phyloP scores from a whole-genome alignment of 2,113 vertebrate species.

The Rana temporaria region DNA sequence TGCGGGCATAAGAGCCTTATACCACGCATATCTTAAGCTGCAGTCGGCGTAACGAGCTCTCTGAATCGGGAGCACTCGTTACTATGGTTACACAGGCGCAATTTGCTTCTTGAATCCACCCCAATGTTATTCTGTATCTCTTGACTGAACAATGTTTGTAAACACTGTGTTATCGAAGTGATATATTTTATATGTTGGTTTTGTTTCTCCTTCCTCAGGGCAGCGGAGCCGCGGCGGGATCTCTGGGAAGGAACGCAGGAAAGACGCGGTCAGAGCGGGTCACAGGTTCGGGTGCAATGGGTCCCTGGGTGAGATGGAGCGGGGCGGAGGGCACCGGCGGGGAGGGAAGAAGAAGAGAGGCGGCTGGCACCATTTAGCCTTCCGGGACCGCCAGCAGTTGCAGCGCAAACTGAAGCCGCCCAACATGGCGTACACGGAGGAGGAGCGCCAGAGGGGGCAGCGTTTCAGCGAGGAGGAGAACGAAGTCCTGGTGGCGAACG shows the following conservation, averaged over 20 bases:
- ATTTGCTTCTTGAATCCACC: no score
- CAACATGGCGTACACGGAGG: not conserved
- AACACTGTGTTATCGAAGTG: no score
- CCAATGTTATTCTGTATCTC: no score
- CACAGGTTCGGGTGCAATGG: not conserved
- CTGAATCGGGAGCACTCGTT: no score
- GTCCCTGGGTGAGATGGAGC: not conserved
- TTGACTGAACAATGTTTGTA: no score
- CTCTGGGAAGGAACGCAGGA: not conserved
- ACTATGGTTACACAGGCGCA: no score
- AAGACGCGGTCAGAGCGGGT: not conserved
- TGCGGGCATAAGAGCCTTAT: no score
- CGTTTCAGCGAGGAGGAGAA: conserved; percentile 29
- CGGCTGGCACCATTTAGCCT: not conserved
- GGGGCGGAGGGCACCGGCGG: not conserved
- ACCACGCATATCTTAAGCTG: no score
- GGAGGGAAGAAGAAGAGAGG: not conserved
- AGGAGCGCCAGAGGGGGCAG: conserved; percentile 27
- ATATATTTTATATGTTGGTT: no score
- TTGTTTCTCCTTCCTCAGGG: no score
- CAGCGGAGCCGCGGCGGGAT: not conserved
- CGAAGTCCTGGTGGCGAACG: not conserved
- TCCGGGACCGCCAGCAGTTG: not conserved
- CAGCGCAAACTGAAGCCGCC: not conserved
- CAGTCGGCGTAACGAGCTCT: no score